Evolutionary conservation across 2,797 vertebrate genomes (phyloP).

Genomic region (Prunella strophiata): DNA sequence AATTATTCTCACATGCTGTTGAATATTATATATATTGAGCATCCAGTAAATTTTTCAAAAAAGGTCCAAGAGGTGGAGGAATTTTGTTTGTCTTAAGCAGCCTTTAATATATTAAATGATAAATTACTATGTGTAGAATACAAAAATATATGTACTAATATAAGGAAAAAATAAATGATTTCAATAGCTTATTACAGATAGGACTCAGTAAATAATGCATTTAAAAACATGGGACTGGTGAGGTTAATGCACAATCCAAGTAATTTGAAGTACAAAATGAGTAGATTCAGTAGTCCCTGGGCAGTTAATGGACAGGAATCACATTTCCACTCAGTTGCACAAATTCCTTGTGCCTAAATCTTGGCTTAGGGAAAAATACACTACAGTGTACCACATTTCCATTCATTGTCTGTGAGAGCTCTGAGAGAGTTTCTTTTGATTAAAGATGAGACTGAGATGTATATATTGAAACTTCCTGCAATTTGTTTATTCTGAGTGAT

Average conservation of each 20-base stretch:
- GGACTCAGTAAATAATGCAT: constrained; percentile 23
- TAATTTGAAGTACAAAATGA: constrained; percentile 14
- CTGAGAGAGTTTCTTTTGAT: neutral
- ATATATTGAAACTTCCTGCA: neutral
- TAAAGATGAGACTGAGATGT: neutral
- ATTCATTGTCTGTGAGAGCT: neutral
- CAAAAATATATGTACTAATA: neutral
- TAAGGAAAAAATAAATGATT: neutral
- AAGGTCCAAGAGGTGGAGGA: constrained; percentile 83
- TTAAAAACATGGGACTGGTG: constrained; percentile 36
- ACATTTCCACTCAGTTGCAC: constrained; percentile 14
- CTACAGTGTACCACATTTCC: neutral
- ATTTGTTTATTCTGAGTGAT: neutral
- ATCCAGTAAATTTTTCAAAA: constrained; percentile 90
- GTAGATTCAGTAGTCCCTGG: neutral
- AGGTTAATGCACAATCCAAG: neutral
- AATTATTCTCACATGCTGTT: constrained; percentile 98
- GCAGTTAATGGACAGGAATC: constrained; percentile 27
- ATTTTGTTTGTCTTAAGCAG: constrained; percentile 75
- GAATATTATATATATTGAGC: constrained; percentile 98
- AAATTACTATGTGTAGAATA: constrained; percentile 2
- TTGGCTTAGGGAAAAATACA: constrained; percentile 15
- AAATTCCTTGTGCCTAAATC: constrained; percentile 19
- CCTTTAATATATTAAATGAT: constrained; percentile 57
- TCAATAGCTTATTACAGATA: neutral